Percentiles rank a stretch among this genome's conserved stretches.
Conservation (phyloP, 2,888 invertebrate species). For the Schrankia costaestrigalis region DNA sequence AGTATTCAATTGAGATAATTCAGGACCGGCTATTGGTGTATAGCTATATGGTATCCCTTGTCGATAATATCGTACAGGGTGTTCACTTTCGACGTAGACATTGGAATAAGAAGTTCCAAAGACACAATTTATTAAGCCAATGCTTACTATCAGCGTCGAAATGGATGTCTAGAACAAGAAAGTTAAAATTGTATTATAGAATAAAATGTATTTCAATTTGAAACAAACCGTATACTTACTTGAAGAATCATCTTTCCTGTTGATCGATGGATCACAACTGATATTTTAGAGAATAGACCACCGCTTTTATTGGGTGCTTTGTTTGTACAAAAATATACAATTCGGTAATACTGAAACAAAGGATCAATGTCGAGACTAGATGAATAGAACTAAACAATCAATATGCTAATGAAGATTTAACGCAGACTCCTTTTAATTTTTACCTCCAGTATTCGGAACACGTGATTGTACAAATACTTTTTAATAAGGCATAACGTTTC, state of each 20-base stretch:
- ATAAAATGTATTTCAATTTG: slow-evolving; percentile 5
- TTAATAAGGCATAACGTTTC: slow-evolving; percentile 55
- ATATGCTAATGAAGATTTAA: slow-evolving; percentile 73
- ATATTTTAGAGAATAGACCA: slow-evolving; percentile 60
- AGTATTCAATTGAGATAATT: slow-evolving; percentile 48
- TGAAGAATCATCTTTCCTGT: slow-evolving; percentile 68
- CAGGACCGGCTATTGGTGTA: slow-evolving; percentile 33
- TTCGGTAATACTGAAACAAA: slow-evolving; percentile 77
- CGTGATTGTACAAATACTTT: slow-evolving; percentile 56
- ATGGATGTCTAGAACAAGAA: slow-evolving; percentile 47
- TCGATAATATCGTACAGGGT: slow-evolving; percentile 47
- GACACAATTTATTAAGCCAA: slow-evolving; percentile 34
- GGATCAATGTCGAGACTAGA: slow-evolving; percentile 72
- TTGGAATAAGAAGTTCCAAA: slow-evolving; percentile 55
- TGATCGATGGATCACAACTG: slow-evolving; percentile 68
- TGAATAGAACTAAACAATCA: slow-evolving; percentile 72
- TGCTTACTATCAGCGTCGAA: slow-evolving; percentile 34
- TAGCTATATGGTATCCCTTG: slow-evolving; percentile 47
- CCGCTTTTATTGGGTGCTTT: slow-evolving; percentile 69
- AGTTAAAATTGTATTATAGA: neutral
- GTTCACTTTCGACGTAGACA: slow-evolving; percentile 56
- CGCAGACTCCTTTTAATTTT: slow-evolving; percentile 50
- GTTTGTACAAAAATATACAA: slow-evolving; percentile 68
- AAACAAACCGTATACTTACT: slow-evolving; percentile 53
- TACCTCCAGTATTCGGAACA: slow-evolving; percentile 62